These are phyloP conservation scores for Physocephala rufipes DNA, from an alignment of 2,888 invertebrate species.

Conservation along the genomic window DNA sequence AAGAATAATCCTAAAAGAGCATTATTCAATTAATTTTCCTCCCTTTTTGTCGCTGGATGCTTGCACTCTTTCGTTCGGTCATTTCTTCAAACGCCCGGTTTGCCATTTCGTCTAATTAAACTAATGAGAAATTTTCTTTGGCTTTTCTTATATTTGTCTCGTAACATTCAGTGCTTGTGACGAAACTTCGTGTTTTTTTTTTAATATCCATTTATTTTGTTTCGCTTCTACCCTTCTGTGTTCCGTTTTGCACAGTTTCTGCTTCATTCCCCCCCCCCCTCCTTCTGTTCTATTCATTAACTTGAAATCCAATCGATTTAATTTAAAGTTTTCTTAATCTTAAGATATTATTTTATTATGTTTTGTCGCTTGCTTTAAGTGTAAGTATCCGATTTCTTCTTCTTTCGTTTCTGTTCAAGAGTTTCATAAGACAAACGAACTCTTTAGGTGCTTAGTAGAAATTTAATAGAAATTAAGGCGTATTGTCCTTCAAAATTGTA, in stretches of 20 bases:
- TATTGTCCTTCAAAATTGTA: too few relatives aligned
- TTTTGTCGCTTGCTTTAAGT: too few relatives aligned
- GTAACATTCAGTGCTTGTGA: not conserved
- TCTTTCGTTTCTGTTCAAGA: too few relatives aligned
- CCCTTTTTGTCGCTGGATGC: not conserved
- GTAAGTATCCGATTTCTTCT: too few relatives aligned
- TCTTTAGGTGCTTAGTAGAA: too few relatives aligned
- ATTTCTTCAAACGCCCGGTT: conserved; percentile 4
- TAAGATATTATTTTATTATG: not conserved
- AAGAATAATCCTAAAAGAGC: too few relatives aligned
- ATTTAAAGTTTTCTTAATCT: not conserved
- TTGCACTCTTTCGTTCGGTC: too few relatives aligned
- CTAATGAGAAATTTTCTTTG: conserved; percentile 13
- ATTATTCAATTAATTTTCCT: not conserved
- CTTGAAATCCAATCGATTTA: not conserved
- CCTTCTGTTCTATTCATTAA: too few relatives aligned
- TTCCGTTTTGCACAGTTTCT: not conserved
- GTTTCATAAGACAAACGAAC: too few relatives aligned
- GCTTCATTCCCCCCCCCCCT: not conserved
- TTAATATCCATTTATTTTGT: not conserved
- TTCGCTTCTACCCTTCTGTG: not conserved
- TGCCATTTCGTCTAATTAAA: conserved; percentile 24
- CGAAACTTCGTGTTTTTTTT: not conserved
- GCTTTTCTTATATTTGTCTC: not conserved
- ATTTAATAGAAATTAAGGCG: too few relatives aligned